Percentiles rank a stretch among this genome's conserved stretches.
These are phyloP conservation scores for Cyprinodon tularosa DNA, from an alignment of 2,113 vertebrate genomes.

Conservation along the genomic window DNA sequence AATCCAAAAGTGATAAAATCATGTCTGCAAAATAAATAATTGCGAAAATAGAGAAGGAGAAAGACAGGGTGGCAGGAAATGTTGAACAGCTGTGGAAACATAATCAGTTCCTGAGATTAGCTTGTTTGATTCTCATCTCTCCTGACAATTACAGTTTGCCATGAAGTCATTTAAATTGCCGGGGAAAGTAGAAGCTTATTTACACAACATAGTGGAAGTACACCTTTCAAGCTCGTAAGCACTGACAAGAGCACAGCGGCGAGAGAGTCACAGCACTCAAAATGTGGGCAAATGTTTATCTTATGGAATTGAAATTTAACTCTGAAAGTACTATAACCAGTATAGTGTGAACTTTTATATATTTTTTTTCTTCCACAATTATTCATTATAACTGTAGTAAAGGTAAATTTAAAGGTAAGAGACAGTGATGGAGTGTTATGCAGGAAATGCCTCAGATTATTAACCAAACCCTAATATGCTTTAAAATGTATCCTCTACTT, in stretches of 20 bases:
- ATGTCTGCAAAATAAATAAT: neutral
- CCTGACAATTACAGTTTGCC: conserved; percentile 3
- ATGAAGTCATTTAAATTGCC: conserved; percentile 12
- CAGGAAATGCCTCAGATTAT: neutral
- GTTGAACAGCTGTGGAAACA: conserved; percentile 22
- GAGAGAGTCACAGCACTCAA: conserved; percentile 2
- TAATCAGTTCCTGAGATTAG: conserved; percentile 22
- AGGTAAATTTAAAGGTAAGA: neutral
- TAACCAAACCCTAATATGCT: neutral
- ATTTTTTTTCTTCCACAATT: neutral
- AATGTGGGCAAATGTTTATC: conserved; percentile 22
- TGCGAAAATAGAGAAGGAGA: neutral
- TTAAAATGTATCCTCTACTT: neutral
- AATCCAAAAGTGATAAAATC: neutral
- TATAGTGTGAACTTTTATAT: neutral
- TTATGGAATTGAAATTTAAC: conserved; percentile 13
- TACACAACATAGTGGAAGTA: conserved; percentile 11
- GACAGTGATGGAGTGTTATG: neutral
- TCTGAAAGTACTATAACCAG: neutral
- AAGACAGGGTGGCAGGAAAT: conserved; percentile 13
- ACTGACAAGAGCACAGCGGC: conserved; percentile 7
- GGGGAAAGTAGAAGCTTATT: conserved; percentile 18
- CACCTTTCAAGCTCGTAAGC: neutral
- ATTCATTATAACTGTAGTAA: neutral
- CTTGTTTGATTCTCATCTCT: conserved; percentile 15